Conservation (phyloP, 2,113 vertebrate species). For the Periophthalmus modestus region DNA sequence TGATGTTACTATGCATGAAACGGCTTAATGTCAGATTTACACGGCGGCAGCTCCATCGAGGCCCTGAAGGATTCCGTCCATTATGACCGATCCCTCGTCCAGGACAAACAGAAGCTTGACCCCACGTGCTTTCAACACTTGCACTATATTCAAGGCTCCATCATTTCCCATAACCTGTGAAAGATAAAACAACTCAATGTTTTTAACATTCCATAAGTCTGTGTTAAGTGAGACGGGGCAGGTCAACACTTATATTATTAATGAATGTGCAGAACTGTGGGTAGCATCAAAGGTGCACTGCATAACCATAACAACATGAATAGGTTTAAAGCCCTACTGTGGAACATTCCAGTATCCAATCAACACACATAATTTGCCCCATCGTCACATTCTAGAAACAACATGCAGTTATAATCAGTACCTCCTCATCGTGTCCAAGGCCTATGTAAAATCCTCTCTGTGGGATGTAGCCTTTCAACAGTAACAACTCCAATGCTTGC, state of each 20-base stretch:
- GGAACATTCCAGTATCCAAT: too few species aligned
- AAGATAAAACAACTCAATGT: background rate
- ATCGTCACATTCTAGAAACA: background rate
- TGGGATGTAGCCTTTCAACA: conserved; percentile 84
- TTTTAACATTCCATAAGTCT: too few species aligned
- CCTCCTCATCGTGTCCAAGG: conserved; percentile 94
- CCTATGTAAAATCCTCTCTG: conserved; percentile 87
- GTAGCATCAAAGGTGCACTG: too few species aligned
- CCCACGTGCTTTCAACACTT: conserved; percentile 79
- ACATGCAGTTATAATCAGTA: conserved; percentile 35
- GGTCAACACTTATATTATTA: too few species aligned
- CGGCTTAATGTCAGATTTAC: conserved; percentile 72
- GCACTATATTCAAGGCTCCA: conserved; percentile 83
- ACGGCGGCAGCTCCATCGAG: conserved; percentile 84
- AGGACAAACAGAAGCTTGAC: conserved; percentile 84
- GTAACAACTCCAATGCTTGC: conserved; percentile 88
- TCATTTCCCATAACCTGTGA: conserved; percentile 79
- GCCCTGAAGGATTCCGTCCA: conserved; percentile 77
- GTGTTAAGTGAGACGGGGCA: too few species aligned
- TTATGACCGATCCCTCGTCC: conserved; percentile 84
- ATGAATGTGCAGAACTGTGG: too few species aligned
- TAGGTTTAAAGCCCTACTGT: background rate
- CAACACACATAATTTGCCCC: background rate
- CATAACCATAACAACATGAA: too few species aligned
- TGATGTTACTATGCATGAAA: background rate